Base-by-base conservation (phyloP, 1,140 invertebrate species). In the Drosophila obscura region DNA sequence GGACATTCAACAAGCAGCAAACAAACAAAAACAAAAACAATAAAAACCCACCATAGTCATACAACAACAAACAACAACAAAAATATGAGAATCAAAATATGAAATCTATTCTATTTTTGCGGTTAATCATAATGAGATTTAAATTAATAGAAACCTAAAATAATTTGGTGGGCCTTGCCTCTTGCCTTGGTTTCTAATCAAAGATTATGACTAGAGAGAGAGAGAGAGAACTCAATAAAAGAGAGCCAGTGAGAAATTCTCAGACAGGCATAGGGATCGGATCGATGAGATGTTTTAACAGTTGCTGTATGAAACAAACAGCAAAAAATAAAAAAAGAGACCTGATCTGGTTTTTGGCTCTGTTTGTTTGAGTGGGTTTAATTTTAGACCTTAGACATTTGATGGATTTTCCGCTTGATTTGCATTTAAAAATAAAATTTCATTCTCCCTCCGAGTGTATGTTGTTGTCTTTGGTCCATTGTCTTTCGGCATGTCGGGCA, bases 211-310 rank as follows among this genome's bases (percentile, higher is more conserved):
- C 52, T 44, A 62, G 39, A 53, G 52, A 22, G 26, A 9, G 16
- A 15, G 41, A 31, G 2, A 61, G 22, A 39, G 11, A 48, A 9
- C 16, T 16, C 7, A 16, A 16, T 22, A 19, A 19, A 16, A 5
- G 11, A 6, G 3, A 6, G 28, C 16, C 24, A 35, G 46, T 11
- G 62, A 31, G 22, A 52, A 43, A 60, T 41, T 62, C 39, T 62
- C 28, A 19, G n/a, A 22, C 46, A 28, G 68, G 6, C 35, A 53
- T 41, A 19, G 51, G 39, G 16, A 41, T 39, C 51, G 43, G 4
- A 78, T 77, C 69, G 73, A 84, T 87, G 63, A 66, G 41, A 51
- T 85, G 65, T 87, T 85, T 85, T 64, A 76, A 85, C 81, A 85
- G 81, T 85, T 85, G 75, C 53, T 58, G 52, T 31, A 8, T 9